Evolutionary conservation across 2,888 invertebrate species (phyloP), one percentile per base, ranked within the genome.

Genomic region (Pyrochroa serraticornis): DNA sequence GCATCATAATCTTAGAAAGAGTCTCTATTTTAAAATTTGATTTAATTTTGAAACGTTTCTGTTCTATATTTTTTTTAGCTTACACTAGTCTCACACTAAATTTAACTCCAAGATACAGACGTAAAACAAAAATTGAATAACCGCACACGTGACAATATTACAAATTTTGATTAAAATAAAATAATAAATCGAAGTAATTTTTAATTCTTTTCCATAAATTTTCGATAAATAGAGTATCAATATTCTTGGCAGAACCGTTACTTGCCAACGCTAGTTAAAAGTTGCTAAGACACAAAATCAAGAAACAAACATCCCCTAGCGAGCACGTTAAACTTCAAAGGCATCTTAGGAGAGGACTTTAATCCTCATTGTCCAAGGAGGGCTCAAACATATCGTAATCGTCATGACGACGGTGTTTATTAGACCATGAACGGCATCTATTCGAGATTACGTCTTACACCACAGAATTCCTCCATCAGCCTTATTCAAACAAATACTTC

Each of bases 201-300:
- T n/a, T n/a, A n/a, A n/a, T n/a, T n/a, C n/a, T n/a, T n/a, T n/a
- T n/a, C n/a, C n/a, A n/a, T n/a, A n/a, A n/a, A n/a, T n/a, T n/a
- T n/a, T n/a, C n/a, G n/a, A n/a, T 22, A 22, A 22, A 22, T 22
- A 22, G 5, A 22, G 5, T 22, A 22, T 22, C 22, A 22, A 22
- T 22, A 22, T 22, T 22, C 5, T 5, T 22, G 3, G 22, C 5
- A 5, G 22, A 22, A 3, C 22, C 22, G 22, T 53, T 53, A 53
- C 53, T 22, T 33, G 32, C 13, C 44, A 53, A 22, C 33, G 49
- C 43, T 55, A n/a, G n/a, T 46, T 48, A 38, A 39, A 64, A 62
- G 67, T 62, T 67, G 60, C 52, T 50, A 67, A 67, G 65, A 67
- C 65, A 66, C 52, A 44, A 67, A 69, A 66, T 69, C 66, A 64